A percentile compares a stretch with the other conserved stretches of the same genome.
Evolutionary conservation across 1,140 invertebrate genomes (phyloP).

Genomic region (Galleria mellonella): DNA sequence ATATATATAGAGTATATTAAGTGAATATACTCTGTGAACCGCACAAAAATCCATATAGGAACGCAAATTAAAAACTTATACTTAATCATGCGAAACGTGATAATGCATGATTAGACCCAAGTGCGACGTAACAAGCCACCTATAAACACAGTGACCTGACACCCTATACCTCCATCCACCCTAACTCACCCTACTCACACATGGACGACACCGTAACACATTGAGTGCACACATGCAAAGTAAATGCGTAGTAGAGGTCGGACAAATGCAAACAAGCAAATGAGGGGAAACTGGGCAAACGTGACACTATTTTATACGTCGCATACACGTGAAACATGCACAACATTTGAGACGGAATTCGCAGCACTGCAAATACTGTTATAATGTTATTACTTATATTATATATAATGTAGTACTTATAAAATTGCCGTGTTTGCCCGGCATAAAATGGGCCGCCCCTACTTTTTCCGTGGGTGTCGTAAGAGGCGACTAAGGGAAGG

Average conservation of each 20-base stretch:
- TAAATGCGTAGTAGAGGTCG: conserved; percentile 2
- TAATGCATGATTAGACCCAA: conserved; percentile 40
- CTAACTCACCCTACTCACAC: conserved; percentile 1
- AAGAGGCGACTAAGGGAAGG: no score
- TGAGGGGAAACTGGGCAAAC: conserved; percentile 13
- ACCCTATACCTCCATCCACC: conserved; percentile 16
- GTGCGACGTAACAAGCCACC: conserved; percentile 32
- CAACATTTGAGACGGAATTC: conserved; percentile 1
- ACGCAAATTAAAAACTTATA: no score
- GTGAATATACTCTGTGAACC: no score
- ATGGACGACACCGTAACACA: neutral
- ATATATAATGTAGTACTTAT: no score
- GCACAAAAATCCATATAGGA: neutral
- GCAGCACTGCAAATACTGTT: neutral
- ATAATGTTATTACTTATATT: neutral
- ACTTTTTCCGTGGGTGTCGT: no score
- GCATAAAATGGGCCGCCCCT: no score
- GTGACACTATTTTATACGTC: conserved; percentile 7
- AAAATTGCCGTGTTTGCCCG: no score
- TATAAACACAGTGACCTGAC: conserved; percentile 55
- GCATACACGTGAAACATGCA: neutral
- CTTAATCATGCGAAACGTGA: conserved; percentile 11
- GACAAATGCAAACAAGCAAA: conserved; percentile 7
- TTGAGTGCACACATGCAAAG: conserved; percentile 2
- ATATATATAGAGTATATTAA: no score